Conservation (phyloP, 2,888 invertebrate species). For the Conus canariensis region DNA sequence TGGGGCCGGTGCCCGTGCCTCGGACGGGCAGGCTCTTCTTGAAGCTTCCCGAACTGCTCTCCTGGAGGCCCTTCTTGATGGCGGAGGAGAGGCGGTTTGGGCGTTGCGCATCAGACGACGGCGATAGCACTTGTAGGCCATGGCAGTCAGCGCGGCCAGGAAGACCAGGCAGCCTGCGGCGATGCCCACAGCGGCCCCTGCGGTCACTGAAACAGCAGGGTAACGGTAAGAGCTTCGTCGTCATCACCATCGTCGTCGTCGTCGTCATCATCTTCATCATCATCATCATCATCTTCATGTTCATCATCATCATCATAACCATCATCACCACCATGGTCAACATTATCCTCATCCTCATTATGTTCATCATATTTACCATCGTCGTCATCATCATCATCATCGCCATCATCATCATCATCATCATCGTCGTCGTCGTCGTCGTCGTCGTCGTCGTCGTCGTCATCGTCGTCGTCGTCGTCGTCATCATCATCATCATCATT, state of each 20-base stretch:
- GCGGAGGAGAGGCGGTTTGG: conserved; percentile 74
- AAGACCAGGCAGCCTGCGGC: conserved; percentile 84
- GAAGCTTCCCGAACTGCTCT: conserved; percentile 67
- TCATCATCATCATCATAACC: too few relatives aligned
- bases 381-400: neutral
- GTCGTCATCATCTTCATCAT: too few relatives aligned
- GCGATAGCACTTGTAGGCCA: conserved; percentile 85
- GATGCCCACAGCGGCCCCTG: conserved; percentile 82
- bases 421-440: neutral
- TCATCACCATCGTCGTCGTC: neutral
- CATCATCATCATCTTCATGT: too few relatives aligned
- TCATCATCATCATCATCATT: too few relatives aligned
- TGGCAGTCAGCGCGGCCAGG: conserved; percentile 82
- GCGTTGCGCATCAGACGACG: conserved; percentile 81
- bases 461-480: too few relatives aligned
- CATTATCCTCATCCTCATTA: neutral
- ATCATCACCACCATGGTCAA: neutral
- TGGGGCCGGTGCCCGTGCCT: conserved; percentile 50
- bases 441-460: too few relatives aligned
- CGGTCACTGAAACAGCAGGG: conserved; percentile 67
- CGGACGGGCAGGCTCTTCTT: conserved; percentile 93
- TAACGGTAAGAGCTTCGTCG: neutral
- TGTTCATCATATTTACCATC: neutral
- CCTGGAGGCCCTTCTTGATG: conserved; percentile 76
- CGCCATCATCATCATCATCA: neutral